Percentiles rank a stretch among this genome's conserved stretches.
These are phyloP conservation scores for Ennomos fuscantarius DNA, from an alignment of 2,888 invertebrate species.

Conservation along the genomic window DNA sequence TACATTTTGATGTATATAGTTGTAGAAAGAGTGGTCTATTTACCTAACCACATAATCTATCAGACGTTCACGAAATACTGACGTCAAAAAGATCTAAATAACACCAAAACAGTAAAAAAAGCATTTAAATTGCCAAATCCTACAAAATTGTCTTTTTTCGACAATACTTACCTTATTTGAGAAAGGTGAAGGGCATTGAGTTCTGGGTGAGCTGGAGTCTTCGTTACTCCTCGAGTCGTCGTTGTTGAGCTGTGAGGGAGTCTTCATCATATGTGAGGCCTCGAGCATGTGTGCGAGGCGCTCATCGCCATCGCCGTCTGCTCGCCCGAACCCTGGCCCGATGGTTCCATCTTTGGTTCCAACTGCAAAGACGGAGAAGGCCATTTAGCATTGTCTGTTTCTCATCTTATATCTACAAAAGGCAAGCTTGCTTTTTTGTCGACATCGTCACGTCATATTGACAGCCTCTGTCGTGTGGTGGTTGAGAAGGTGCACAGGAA, in stretches of 20 bases:
- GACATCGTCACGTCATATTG: too few relatives aligned
- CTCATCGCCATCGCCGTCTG: constrained; percentile 93
- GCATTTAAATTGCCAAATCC: background rate
- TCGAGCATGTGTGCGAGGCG: constrained; percentile 97
- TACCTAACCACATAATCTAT: too few relatives aligned
- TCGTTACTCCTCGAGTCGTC: constrained; percentile 90
- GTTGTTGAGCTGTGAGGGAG: constrained; percentile 78
- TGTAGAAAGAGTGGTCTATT: too few relatives aligned
- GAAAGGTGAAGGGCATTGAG: constrained; percentile 93
- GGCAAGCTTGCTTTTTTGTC: too few relatives aligned
- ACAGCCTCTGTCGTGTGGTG: too few relatives aligned
- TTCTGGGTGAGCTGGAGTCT: constrained; percentile 91
- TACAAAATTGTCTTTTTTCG: background rate
- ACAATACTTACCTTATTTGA: constrained; percentile 86
- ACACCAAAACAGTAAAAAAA: too few relatives aligned
- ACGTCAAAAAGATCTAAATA: too few relatives aligned
- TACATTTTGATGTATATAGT: too few relatives aligned
- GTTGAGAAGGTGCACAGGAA: too few relatives aligned
- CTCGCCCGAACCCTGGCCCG: constrained; percentile 89
- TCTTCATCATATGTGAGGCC: constrained; percentile 95
- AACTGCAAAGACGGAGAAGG: constrained; percentile 71
- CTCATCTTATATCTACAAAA: too few relatives aligned
- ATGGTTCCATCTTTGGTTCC: constrained; percentile 93
- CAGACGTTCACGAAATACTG: too few relatives aligned
- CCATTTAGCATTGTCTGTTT: too few relatives aligned